phyloP scores from a whole-genome alignment of 1,140 invertebrate species.

The Atta texana region DNA sequence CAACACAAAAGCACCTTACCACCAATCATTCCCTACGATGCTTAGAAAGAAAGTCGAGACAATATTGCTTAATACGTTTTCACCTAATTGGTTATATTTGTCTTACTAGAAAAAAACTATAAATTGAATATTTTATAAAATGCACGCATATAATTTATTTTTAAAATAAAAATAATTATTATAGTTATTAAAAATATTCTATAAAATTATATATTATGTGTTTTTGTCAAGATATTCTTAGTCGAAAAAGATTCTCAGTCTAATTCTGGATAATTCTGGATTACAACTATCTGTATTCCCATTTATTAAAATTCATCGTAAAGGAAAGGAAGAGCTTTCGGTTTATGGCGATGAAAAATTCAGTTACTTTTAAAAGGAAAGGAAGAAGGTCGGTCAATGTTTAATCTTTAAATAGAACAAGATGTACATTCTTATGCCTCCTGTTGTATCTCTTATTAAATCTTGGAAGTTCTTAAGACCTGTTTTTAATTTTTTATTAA shows the following conservation, averaged over 20 bases:
- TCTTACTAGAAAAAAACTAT: background rate
- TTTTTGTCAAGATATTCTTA: background rate
- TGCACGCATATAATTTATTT: background rate
- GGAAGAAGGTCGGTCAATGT: constrained; percentile 39
- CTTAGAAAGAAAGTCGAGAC: constrained; percentile 56
- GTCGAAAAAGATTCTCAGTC: background rate
- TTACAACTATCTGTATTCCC: constrained; percentile 9
- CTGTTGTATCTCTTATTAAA: constrained; percentile 51
- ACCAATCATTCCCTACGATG: constrained; percentile 55
- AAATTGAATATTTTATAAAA: background rate
- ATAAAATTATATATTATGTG: background rate
- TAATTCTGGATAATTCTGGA: background rate
- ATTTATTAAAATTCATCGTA: constrained; percentile 58
- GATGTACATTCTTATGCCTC: constrained; percentile 47
- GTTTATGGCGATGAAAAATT: constrained; percentile 45
- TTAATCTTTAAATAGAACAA: constrained; percentile 57
- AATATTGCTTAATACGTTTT: constrained; percentile 36
- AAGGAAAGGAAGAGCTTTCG: constrained; percentile 30
- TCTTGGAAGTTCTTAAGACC: constrained; percentile 44
- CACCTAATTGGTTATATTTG: constrained; percentile 33
- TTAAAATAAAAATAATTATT: background rate
- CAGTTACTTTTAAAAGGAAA: constrained; percentile 52
- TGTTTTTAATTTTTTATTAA: constrained; percentile 45
- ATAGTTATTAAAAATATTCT: background rate
- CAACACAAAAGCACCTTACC: constrained; percentile 57